Base-by-base conservation (phyloP, 1,140 invertebrate genomes). In the Monomorium pharaonis region DNA sequence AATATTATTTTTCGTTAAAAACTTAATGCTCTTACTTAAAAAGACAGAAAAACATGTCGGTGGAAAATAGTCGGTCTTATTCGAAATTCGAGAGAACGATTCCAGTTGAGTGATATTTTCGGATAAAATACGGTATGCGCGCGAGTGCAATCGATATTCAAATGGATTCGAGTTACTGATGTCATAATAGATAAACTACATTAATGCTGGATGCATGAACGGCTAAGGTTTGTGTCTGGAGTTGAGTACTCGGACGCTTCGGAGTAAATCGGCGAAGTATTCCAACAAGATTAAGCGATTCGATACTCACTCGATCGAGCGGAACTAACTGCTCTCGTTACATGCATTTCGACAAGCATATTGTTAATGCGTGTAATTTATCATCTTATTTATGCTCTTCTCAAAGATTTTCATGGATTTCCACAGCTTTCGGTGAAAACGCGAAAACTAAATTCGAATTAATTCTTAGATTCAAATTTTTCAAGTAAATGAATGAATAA, bases 221-320 rank as follows among this genome's bases (percentile, higher is more conserved):
- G 33, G 60, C 14, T 21, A 80, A 80, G 76, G 21, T 69, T 80
- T 80, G 47, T 24, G 44, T 24, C 51, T 21, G 30, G 72, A 58
- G 51, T 27, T 14, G 58, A 63, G 56, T 77, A 77, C 18, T 54
- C n/a, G 44, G 47, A 33, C 37, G 47, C 37, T 51, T 37, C 62
- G 62, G 42, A 80, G 62, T 54, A 80, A 80, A 80, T 80, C 76
- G 47, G 33, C 21, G 2, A 80, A 80, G 62, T 80, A 80, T 44
- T 69, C 30, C 30, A 80, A 51, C 62, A 62, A 69, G 76, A 80
- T 80, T 80, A 80, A 80, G 30, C 62, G 47, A 80, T 67, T 80
- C 76, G 27, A 51, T 51, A 69, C 44, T 51, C 47, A 30, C 30
- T 37, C 62, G 30, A 80, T 80, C 76, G 47, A 51, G 76, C 30